phyloP scores from a whole-genome alignment of 92 coral and sea anemone species.

The Montipora capitata region DNA sequence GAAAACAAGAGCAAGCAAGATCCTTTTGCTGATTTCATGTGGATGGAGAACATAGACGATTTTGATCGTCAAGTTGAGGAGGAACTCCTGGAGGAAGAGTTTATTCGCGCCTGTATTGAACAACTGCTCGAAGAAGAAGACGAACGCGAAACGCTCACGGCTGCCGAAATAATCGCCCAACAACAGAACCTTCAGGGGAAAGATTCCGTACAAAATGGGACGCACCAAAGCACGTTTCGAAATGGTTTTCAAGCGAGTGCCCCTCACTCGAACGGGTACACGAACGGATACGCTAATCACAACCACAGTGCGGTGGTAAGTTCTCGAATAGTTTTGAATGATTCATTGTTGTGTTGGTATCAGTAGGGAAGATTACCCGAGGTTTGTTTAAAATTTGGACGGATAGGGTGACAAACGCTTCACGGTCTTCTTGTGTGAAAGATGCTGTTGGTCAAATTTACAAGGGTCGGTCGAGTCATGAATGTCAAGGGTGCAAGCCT shows the following conservation, averaged over 20 bases:
- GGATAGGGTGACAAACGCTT: neutral
- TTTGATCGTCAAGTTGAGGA: conserved; percentile 90
- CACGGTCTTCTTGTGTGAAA: neutral
- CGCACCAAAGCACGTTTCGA: conserved; percentile 74
- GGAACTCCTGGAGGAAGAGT: conserved; percentile 93
- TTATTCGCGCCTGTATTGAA: conserved; percentile 98
- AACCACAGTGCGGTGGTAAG: conserved; percentile 80
- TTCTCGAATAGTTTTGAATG: conserved; percentile 58
- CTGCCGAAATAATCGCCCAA: conserved; percentile 91
- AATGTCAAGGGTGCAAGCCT: neutral
- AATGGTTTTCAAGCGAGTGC: conserved; percentile 70
- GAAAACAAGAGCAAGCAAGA: conserved; percentile 67
- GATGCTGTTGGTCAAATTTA: neutral
- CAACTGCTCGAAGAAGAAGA: conserved; percentile 99
- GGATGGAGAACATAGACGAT: conserved; percentile 95
- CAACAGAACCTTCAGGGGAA: conserved; percentile 83
- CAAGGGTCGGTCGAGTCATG: conserved; percentile 14
- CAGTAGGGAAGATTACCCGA: conserved; percentile 5
- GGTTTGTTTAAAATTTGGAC: conserved; percentile 23
- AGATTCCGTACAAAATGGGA: conserved; percentile 70
- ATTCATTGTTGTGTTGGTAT: conserved; percentile 27
- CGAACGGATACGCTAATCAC: conserved; percentile 75
- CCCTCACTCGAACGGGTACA: conserved; percentile 64
- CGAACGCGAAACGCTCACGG: conserved; percentile 95
- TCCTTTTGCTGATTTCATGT: conserved; percentile 80